Evolutionary conservation across 2,888 invertebrate genomes (phyloP).

Genomic region (Lordiphosa andalusiaca): DNA sequence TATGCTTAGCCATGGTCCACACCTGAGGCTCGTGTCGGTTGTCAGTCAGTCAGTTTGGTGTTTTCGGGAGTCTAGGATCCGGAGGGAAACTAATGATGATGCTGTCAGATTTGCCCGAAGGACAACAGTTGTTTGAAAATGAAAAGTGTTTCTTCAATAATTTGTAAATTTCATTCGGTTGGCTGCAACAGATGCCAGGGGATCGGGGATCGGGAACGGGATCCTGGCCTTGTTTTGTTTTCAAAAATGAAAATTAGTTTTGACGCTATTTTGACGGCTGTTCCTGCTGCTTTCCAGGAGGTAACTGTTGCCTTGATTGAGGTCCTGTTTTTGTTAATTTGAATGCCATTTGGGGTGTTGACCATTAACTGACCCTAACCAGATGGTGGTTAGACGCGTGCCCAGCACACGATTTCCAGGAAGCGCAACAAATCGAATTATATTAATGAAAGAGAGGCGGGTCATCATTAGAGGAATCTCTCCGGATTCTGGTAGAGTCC

Average conservation of each 20-base stretch:
- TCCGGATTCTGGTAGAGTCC: too few relatives aligned
- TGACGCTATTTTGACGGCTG: conserved; percentile 70
- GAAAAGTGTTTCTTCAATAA: conserved; percentile 65
- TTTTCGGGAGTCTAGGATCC: conserved; percentile 18
- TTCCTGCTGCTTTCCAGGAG: conserved; percentile 20
- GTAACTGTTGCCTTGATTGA: conserved; percentile 52
- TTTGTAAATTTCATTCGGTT: conserved; percentile 60
- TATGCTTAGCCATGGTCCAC: conserved; percentile 20
- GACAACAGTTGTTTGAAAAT: conserved; percentile 60
- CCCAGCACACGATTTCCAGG: conserved; percentile 52
- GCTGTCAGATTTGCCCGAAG: conserved; percentile 62
- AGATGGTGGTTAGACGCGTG: conserved; percentile 53
- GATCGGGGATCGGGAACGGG: conserved; percentile 7
- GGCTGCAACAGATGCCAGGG: conserved; percentile 57
- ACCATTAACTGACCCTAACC: conserved; percentile 33
- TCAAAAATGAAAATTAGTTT: conserved; percentile 65
- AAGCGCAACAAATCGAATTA: conserved; percentile 34
- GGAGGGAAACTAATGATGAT: conserved; percentile 54
- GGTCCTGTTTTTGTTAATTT: conserved; percentile 43
- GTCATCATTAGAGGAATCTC: conserved; percentile 7
- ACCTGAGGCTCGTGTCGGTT: conserved; percentile 53
- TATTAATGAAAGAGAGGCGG: conserved; percentile 20
- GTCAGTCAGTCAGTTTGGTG: conserved; percentile 66
- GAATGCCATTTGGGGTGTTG: conserved; percentile 26
- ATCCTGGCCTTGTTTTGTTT: conserved; percentile 38